A percentile compares a stretch with the other conserved stretches of the same genome.
phyloP scores from a whole-genome alignment of 2,113 vertebrate species.

The Neotragus pygmaeus region DNA sequence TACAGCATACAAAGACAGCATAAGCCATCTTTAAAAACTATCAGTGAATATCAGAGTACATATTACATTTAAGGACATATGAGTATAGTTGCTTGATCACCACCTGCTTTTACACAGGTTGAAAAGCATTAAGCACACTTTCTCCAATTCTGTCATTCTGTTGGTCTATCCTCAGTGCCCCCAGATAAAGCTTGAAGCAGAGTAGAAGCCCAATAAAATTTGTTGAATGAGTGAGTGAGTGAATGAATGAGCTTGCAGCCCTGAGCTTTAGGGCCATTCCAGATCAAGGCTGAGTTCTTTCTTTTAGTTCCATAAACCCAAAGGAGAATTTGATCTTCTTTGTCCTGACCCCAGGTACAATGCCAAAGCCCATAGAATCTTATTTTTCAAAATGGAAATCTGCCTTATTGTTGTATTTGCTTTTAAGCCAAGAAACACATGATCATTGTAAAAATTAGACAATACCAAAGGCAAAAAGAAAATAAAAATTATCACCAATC shows the following conservation, averaged over 20 bases:
- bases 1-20: not conserved
- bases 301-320: not conserved
- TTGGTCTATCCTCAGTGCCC: not conserved
- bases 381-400: constrained; percentile 24
- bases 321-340: not conserved
- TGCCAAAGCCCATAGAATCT: not conserved
- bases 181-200: not conserved
- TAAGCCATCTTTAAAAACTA: not conserved
- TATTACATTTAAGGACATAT: not conserved
- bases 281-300: not conserved
- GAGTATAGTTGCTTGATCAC: not conserved
- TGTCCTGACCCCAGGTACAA: not conserved
- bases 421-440: constrained; percentile 12
- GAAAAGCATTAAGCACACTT: not conserved
- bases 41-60: not conserved
- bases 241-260: not conserved
- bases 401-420: not conserved
- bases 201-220: not conserved
- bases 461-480: constrained; percentile 17
- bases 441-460: not conserved
- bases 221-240: not conserved
- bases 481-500: not conserved
- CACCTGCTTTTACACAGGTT: not conserved
- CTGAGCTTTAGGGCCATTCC: not conserved
- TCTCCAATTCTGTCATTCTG: not conserved